phyloP scores from a whole-genome alignment of 2,888 invertebrate genomes.

The Merodon equestris region DNA sequence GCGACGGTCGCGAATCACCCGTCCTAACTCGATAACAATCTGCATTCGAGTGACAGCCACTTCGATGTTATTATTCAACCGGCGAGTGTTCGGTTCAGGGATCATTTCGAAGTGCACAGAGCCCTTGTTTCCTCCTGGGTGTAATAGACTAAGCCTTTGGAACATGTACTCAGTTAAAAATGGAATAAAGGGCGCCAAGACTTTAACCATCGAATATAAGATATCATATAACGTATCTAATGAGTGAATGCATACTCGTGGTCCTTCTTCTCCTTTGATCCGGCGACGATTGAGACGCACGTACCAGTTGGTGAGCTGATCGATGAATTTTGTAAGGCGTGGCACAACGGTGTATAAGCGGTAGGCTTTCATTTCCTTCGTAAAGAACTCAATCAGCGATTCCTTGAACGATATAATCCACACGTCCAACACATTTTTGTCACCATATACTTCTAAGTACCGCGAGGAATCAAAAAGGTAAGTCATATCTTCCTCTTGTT shows the following conservation, averaged over 20 bases:
- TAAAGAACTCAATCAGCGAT: slow-evolving; percentile 91
- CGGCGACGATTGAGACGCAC: slow-evolving; percentile 97
- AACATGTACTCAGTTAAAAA: slow-evolving; percentile 97
- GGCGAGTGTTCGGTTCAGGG: slow-evolving; percentile 84
- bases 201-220: slow-evolving; percentile 90
- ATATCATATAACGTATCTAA: slow-evolving; percentile 93
- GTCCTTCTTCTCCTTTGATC: slow-evolving; percentile 93
- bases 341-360: slow-evolving; percentile 97
- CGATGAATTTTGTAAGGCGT: slow-evolving; percentile 94
- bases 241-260: slow-evolving; percentile 89
- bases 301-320: slow-evolving; percentile 99
- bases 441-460: background rate
- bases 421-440: slow-evolving; percentile 89
- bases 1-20: slow-evolving; percentile 94
- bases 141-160: slow-evolving; percentile 87
- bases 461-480: slow-evolving; percentile 82
- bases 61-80: slow-evolving; percentile 93
- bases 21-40: slow-evolving; percentile 94
- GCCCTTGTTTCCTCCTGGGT: slow-evolving; percentile 79
- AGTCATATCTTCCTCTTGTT: slow-evolving; percentile 82
- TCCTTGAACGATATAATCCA: slow-evolving; percentile 99
- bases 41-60: slow-evolving; percentile 95
- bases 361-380: slow-evolving; percentile 96
- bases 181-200: slow-evolving; percentile 99
- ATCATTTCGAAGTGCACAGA: slow-evolving; percentile 97